Base-by-base conservation (phyloP, 2,888 invertebrate genomes). In the Drosophila atripex region DNA sequence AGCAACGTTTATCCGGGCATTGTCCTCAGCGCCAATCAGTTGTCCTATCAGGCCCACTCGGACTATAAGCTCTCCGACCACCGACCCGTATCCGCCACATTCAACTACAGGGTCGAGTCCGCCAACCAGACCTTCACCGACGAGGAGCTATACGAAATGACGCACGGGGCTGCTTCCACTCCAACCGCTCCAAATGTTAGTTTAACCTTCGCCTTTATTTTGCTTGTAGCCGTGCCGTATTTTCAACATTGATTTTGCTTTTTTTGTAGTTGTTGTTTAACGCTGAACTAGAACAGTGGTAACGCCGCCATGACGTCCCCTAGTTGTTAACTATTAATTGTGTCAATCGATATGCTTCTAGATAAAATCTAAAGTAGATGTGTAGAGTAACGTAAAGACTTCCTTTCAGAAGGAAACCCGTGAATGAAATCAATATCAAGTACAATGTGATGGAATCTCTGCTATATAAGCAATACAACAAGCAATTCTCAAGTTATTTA, bases 11-110 rank as follows among this genome's bases (percentile, higher is more conserved):
- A 97, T 88, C 96, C 96, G 77, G 95, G 96, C 85, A 93, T 96
- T 18, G 95, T 94, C 2, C 92, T 98, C 28, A 93, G 94, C 72
- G 94, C 95, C 3, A 93, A 95, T 46, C 95, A 96, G 78, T 89
- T 94, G 56, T 94, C 94, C 1, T 99, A 99, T 91, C 94, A 93
- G 85, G 95, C 96, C 85, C 94, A 97, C 89, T 94, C 95, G 0
- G 93, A 93, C 61, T 98, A 97, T 90, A 93, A 93, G 12, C 93
- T 95, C 70, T 98, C 98, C 83, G 99, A 99, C 92, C 99, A 99
- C 92, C 97, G 97, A 90, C 98, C 99, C 1, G 98, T 99, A 39
- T 93, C 95, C 5, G 95, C 95, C 12, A 94, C 95, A 84, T 97
- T 96, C 90, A 73, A 75, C 23, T 89, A 82, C 56, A 83, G 82